These are phyloP conservation scores for Batillaria attramentaria DNA, from an alignment of 1,140 invertebrate species.

Conservation along the genomic window DNA sequence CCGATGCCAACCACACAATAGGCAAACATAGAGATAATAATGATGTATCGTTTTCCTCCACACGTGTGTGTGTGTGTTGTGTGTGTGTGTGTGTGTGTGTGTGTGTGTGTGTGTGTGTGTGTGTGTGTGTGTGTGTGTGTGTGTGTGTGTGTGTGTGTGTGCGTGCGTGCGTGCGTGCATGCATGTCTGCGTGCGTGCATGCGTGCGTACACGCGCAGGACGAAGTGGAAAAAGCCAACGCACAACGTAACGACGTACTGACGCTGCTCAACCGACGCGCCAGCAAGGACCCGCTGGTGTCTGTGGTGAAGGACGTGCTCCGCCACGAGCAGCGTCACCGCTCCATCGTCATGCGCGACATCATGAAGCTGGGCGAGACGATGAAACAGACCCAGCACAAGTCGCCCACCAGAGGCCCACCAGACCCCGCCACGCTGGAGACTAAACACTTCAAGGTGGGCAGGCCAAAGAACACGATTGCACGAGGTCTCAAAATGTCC, in stretches of 20 bases:
- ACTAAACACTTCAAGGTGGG: conserved; percentile 31
- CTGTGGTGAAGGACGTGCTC: conserved; percentile 22
- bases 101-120: conserved; percentile 10
- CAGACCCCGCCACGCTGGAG: conserved; percentile 17
- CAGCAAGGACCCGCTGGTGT: conserved; percentile 14
- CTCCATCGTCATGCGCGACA: conserved; percentile 23
- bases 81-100: neutral
- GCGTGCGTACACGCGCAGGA: no score
- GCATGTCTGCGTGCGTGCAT: no score
- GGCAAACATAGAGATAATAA: no score
- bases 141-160: conserved; percentile 18
- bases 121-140: conserved; percentile 14
- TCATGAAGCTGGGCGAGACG: conserved; percentile 8
- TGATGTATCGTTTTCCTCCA: no score
- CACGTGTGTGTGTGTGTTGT: conserved; percentile 19
- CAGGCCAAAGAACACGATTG: no score
- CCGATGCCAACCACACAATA: no score
- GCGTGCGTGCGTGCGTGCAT: neutral
- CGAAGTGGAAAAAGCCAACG: neutral
- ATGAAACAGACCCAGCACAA: conserved; percentile 1
- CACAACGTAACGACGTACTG: conserved; percentile 14
- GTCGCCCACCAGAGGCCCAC: neutral
- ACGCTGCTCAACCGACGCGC: neutral
- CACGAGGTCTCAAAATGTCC: no score
- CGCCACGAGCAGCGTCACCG: conserved; percentile 30